Evolutionary conservation across 2,888 invertebrate genomes (phyloP).

Genomic region (Lasioglossum oenotherae): DNA sequence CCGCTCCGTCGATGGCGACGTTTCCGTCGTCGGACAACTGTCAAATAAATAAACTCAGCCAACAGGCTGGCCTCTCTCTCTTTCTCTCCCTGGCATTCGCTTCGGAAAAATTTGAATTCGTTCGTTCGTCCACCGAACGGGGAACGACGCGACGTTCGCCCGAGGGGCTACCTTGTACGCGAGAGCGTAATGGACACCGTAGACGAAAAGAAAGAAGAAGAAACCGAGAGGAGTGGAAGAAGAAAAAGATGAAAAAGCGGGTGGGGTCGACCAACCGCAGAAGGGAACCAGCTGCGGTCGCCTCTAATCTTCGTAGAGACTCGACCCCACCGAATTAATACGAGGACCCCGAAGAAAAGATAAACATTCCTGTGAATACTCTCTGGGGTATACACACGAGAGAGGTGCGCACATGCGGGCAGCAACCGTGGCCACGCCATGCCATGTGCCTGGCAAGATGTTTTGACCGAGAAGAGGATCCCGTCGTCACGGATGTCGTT

Average conservation of each 20-base stretch:
- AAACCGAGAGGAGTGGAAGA: background rate
- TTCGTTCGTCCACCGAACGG: background rate
- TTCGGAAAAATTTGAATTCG: conserved; percentile 31
- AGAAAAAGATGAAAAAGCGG: conserved; percentile 34
- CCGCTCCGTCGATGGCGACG: conserved; percentile 35
- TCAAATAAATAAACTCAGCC: conserved; percentile 51
- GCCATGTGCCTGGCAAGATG: conserved; percentile 72
- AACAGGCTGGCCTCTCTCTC: background rate
- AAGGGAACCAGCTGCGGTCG: conserved; percentile 73
- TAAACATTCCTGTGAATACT: conserved; percentile 68
- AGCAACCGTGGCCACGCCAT: conserved; percentile 36
- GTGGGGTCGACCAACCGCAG: conserved; percentile 30
- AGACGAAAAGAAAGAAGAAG: conserved; percentile 3
- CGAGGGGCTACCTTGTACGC: conserved; percentile 13
- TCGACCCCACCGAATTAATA: conserved; percentile 73
- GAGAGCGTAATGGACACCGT: conserved; percentile 41
- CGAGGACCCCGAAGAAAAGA: conserved; percentile 71
- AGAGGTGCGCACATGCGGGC: conserved; percentile 49
- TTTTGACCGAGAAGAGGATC: conserved; percentile 75
- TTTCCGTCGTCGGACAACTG: conserved; percentile 38
- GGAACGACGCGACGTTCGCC: conserved; percentile 20
- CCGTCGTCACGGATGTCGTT: conserved; percentile 64
- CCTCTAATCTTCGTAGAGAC: conserved; percentile 71
- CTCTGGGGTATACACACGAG: conserved; percentile 39
- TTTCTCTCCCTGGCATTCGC: background rate